Percentiles rank a stretch among this genome's conserved stretches.
Evolutionary conservation across 2,797 vertebrate genomes (phyloP).

Genomic region (Helicolenus hilgendorfi): DNA sequence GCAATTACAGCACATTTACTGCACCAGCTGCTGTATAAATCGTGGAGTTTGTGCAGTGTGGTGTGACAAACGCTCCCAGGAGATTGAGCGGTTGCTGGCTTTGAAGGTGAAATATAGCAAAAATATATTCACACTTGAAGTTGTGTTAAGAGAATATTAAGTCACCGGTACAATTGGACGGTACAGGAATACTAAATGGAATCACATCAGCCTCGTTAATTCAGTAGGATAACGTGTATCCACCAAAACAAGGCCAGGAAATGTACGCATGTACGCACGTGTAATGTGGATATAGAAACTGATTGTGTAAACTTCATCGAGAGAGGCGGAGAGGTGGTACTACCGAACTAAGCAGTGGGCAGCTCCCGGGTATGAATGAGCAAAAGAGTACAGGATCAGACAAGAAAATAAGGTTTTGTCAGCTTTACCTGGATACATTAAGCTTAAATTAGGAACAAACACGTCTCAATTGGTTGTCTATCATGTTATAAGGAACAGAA

Average conservation of each 20-base stretch:
- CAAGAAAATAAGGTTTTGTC: not conserved
- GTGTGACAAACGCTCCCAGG: slow-evolving; percentile 75
- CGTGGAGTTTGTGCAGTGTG: slow-evolving; percentile 49
- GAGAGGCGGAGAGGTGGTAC: not conserved
- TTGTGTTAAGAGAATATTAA: slow-evolving; percentile 60
- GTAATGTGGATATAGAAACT: not conserved
- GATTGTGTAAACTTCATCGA: not conserved
- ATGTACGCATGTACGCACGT: not conserved
- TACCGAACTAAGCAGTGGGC: not conserved
- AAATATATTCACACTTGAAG: slow-evolving; percentile 65
- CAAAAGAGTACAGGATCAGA: not conserved
- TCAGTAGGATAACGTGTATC: not conserved
- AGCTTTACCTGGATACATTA: not conserved
- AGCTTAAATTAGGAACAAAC: not conserved
- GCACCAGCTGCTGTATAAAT: slow-evolving; percentile 85
- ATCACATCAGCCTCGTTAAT: slow-evolving; percentile 22
- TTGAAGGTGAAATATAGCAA: slow-evolving; percentile 70
- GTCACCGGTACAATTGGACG: slow-evolving; percentile 20
- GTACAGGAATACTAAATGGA: slow-evolving; percentile 13
- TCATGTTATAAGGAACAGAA: not conserved
- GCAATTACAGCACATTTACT: slow-evolving; percentile 82
- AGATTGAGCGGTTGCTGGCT: slow-evolving; percentile 63
- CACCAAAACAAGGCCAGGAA: not conserved
- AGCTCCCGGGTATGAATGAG: not conserved
- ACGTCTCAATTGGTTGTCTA: not conserved